Evolutionary conservation across 1,140 invertebrate species (phyloP).

Genomic region (Coelopa frigida): DNA sequence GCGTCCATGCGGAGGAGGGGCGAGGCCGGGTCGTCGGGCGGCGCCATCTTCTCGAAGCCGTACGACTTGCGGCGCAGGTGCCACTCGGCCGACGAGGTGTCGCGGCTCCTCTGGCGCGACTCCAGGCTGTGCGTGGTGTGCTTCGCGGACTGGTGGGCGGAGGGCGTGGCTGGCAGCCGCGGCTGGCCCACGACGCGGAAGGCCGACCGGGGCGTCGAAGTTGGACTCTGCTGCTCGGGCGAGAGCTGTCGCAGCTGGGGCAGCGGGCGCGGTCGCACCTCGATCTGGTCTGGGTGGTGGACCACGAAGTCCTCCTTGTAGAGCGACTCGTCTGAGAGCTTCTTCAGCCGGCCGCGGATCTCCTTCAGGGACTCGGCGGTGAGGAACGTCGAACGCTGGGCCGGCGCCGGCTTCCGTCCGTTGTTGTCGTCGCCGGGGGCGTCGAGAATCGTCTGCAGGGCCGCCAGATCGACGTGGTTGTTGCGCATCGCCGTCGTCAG

Average conservation of each 20-base stretch:
- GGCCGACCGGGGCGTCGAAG: constrained; percentile 17
- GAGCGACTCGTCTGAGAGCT: constrained; percentile 44
- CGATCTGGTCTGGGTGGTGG: constrained; percentile 17
- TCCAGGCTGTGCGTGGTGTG: constrained; percentile 53
- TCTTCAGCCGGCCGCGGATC: constrained; percentile 49
- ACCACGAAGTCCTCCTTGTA: constrained; percentile 38
- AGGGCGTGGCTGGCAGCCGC: neutral
- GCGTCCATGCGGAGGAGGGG: constrained; percentile 52
- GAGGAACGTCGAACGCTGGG: constrained; percentile 46
- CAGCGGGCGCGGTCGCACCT: neutral
- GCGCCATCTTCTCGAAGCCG: constrained; percentile 61
- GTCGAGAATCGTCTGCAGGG: constrained; percentile 47
- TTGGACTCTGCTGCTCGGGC: neutral
- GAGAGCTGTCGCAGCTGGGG: neutral
- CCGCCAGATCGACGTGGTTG: constrained; percentile 47
- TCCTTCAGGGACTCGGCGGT: constrained; percentile 54
- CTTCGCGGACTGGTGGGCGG: neutral
- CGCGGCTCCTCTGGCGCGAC: constrained; percentile 45
- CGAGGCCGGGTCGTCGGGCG: constrained; percentile 47
- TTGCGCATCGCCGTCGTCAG: constrained; percentile 47
- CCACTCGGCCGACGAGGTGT: constrained; percentile 53
- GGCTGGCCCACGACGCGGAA: constrained; percentile 22
- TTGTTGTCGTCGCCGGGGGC: constrained; percentile 23
- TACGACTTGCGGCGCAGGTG: constrained; percentile 63
- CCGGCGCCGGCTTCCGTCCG: constrained; percentile 14